Evolutionary conservation across 2,888 invertebrate genomes (phyloP).

Genomic region (Poecilobothrus nobilitatus): DNA sequence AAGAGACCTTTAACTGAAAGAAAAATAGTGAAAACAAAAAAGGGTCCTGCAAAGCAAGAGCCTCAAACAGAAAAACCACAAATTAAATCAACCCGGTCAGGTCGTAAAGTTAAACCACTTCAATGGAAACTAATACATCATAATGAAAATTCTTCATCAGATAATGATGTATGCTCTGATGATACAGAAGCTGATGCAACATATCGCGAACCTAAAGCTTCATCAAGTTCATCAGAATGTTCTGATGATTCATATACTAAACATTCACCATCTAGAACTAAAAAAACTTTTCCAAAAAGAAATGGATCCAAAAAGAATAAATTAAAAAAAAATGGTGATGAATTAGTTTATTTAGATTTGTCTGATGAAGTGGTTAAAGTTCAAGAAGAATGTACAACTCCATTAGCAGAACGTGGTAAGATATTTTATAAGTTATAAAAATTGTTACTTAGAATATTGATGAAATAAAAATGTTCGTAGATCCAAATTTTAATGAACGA

Average conservation of each 20-base stretch:
- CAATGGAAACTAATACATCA: background rate
- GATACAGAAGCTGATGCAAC: constrained; percentile 19
- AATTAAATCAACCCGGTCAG: background rate
- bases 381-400: constrained; percentile 24
- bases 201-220: constrained; percentile 16
- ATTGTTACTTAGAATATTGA: background rate
- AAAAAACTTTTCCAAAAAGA: background rate
- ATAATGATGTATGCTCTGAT: constrained; percentile 7
- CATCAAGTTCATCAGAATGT: constrained; percentile 7
- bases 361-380: constrained; percentile 34
- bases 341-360: constrained; percentile 37
- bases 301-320: constrained; percentile 15
- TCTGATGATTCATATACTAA: background rate
- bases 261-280: background rate
- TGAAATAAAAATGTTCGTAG: constrained; percentile 22
- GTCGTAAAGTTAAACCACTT: background rate
- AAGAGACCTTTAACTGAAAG: constrained; percentile 8
- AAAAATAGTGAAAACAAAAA: constrained; percentile 7
- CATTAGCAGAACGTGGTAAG: constrained; percentile 30
- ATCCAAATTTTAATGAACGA: constrained; percentile 26
- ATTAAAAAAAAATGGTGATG: constrained; percentile 14
- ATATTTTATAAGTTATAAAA: background rate
- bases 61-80: background rate
- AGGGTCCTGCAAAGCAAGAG: background rate
- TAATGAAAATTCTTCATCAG: background rate